These are phyloP conservation scores for Homarus gammarus DNA, from an alignment of 2,888 invertebrate genomes.

Conservation along the genomic window DNA sequence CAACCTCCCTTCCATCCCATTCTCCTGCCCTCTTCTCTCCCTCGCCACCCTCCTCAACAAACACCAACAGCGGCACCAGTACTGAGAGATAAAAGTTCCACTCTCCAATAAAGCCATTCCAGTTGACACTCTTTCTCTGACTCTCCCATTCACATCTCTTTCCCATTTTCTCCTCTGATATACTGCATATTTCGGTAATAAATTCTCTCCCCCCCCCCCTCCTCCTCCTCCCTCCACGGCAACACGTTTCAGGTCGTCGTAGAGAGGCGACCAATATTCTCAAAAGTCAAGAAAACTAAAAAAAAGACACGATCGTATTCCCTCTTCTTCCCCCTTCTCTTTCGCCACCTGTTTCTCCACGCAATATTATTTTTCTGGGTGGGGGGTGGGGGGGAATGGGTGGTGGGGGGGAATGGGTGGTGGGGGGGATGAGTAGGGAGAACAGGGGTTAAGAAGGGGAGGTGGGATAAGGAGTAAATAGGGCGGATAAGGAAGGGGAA, in stretches of 20 bases:
- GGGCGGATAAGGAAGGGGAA: no score
- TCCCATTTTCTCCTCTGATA: not conserved
- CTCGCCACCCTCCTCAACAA: not conserved
- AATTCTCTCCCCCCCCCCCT: not conserved
- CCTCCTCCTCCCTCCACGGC: not conserved
- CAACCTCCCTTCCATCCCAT: no score
- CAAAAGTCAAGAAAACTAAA: not conserved
- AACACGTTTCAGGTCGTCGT: no score
- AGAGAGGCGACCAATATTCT: not conserved
- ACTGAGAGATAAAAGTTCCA: not conserved
- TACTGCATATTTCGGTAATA: not conserved
- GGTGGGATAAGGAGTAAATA: no score
- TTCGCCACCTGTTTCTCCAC: not conserved
- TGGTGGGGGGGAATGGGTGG: no score
- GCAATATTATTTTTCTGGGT: no score
- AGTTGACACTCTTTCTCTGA: not conserved
- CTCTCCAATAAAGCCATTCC: not conserved
- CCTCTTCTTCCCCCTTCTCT: not conserved
- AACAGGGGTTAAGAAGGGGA: no score
- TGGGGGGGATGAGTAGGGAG: no score
- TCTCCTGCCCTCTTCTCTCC: no score
- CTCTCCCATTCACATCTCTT: not conserved
- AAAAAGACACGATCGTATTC: not conserved
- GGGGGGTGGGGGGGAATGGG: no score
- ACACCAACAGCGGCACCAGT: not conserved